Conservation (phyloP, 1,140 invertebrate species). For the Aplysia californica region DNA sequence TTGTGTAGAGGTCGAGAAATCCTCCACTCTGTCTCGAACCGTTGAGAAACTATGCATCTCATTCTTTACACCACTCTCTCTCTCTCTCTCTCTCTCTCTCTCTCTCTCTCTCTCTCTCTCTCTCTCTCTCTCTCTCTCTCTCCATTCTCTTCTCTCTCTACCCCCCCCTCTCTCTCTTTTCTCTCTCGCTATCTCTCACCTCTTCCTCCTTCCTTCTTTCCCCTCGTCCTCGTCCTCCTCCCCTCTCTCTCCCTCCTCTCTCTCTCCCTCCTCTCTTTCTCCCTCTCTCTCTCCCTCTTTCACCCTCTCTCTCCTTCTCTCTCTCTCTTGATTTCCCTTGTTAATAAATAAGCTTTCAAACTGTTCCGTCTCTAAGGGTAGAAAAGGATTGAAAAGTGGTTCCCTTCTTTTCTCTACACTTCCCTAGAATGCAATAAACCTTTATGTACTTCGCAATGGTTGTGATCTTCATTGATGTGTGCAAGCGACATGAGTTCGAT, state of each 20-base stretch:
- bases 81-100: conserved; percentile 1
- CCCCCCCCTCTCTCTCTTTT: background rate
- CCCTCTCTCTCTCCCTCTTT: background rate
- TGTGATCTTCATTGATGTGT: no score
- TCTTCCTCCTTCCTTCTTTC: background rate
- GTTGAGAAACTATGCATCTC: background rate
- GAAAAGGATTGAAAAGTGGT: no score
- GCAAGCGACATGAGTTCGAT: no score
- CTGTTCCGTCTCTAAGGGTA: no score
- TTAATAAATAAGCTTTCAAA: no score
- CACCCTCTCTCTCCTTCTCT: background rate
- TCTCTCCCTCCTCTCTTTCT: background rate
- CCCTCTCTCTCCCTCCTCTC: background rate
- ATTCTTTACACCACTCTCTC: background rate
- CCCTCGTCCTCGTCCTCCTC: background rate
- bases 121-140: background rate
- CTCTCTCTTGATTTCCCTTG: background rate
- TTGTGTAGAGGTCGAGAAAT: no score
- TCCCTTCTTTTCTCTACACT: no score
- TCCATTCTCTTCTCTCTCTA: background rate
- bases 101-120: background rate
- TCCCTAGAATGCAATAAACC: no score
- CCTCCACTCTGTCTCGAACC: no score
- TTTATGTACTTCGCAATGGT: no score
- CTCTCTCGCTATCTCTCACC: background rate